Percentiles rank a stretch among this genome's conserved stretches.
These are phyloP conservation scores for Propithecus coquereli DNA, from an alignment of 2,113 vertebrate genomes.

Conservation along the genomic window DNA sequence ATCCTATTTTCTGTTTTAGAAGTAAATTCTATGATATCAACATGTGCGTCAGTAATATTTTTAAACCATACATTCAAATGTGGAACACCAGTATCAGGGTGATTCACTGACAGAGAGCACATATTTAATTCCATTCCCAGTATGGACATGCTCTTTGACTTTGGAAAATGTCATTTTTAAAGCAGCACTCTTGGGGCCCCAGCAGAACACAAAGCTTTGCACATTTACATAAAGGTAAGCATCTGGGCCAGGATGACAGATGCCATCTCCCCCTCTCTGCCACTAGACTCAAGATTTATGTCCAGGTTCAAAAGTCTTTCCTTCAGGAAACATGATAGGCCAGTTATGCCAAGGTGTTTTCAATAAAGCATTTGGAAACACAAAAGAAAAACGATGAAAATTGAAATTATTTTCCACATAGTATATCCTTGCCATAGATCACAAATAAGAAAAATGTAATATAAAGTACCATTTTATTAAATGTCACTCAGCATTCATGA, in stretches of 20 bases:
- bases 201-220: conserved; percentile 44
- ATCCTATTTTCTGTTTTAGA: background rate
- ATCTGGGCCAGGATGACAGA: conserved; percentile 36
- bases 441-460: conserved; percentile 63
- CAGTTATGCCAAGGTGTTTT: conserved; percentile 55
- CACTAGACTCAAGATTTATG: conserved; percentile 51
- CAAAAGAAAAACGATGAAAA: conserved; percentile 33
- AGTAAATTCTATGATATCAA: background rate
- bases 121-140: conserved; percentile 65
- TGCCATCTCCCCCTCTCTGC: background rate
- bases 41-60: conserved; percentile 26
- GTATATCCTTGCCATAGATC: conserved; percentile 63
- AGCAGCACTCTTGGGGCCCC: conserved; percentile 7
- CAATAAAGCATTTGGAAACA: conserved; percentile 58
- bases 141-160: conserved; percentile 63
- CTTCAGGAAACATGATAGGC: conserved; percentile 45
- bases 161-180: conserved; percentile 75
- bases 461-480: conserved; percentile 70
- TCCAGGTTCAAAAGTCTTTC: conserved; percentile 56
- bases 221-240: conserved; percentile 51
- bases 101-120: background rate
- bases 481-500: conserved; percentile 64
- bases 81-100: background rate
- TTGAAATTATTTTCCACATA: conserved; percentile 56
- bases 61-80: background rate